Evolutionary conservation across 2,797 vertebrate genomes (phyloP).

Genomic region (Echeneis naucrates): DNA sequence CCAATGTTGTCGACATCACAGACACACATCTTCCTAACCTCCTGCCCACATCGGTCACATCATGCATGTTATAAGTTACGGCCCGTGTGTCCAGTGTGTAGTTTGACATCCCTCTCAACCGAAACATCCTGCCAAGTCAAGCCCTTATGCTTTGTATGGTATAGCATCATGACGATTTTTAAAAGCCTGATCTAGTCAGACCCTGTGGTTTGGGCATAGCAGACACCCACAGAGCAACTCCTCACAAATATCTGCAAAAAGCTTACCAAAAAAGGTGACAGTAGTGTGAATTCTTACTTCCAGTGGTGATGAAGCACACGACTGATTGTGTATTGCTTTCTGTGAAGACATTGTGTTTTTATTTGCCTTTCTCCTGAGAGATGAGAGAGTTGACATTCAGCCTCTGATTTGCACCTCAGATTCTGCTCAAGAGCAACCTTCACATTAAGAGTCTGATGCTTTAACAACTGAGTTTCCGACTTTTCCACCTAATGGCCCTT

Average conservation of each 20-base stretch:
- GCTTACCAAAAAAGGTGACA: background rate
- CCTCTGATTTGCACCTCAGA: background rate
- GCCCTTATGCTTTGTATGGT: background rate
- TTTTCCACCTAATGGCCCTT: constrained; percentile 30
- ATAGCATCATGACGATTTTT: background rate
- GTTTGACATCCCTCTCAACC: background rate
- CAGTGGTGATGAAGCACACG: no score
- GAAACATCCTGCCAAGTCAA: no score
- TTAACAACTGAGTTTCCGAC: background rate
- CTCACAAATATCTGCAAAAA: background rate
- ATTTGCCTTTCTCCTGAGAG: background rate
- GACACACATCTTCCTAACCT: background rate
- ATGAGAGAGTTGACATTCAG: background rate
- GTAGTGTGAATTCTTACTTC: background rate
- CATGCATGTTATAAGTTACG: background rate
- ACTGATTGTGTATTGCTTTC: background rate
- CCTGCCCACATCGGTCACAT: background rate
- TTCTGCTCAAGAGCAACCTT: background rate
- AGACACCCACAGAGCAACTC: background rate
- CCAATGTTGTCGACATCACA: background rate
- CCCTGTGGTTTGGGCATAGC: background rate
- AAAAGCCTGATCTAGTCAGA: background rate
- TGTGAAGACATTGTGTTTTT: background rate
- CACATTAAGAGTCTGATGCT: constrained; percentile 17
- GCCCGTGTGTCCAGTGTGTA: background rate